Conservation (phyloP, 2,888 invertebrate species). For the Eupithecia insigniata region DNA sequence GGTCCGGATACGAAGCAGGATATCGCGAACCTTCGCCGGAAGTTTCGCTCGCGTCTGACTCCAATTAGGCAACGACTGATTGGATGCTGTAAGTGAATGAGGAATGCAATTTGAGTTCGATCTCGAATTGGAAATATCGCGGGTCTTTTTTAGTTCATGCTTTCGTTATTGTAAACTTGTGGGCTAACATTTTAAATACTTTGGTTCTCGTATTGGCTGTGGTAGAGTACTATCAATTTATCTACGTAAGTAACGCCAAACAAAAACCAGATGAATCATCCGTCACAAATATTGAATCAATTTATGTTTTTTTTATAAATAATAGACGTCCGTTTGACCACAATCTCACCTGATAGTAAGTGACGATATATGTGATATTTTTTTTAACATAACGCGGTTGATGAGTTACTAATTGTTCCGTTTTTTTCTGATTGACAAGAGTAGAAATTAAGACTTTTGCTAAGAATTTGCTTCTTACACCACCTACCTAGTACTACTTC, state of each 20-base stretch:
- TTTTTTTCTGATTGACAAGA: background rate
- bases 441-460: background rate
- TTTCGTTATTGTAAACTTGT: background rate
- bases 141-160: background rate
- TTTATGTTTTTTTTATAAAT: background rate
- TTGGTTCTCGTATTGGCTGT: background rate
- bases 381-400: background rate
- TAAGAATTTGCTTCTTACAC: background rate
- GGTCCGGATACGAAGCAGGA: constrained; percentile 69
- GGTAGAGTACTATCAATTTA: background rate
- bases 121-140: background rate
- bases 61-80: constrained; percentile 49
- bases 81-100: constrained; percentile 38
- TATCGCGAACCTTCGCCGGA: constrained; percentile 71
- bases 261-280: background rate
- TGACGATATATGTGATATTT: too few relatives aligned
- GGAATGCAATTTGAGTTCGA: constrained; percentile 30
- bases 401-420: background rate
- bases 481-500: background rate
- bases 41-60: constrained; percentile 63
- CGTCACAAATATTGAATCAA: background rate
- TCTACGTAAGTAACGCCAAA: background rate
- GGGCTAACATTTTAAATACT: background rate
- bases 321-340: too few relatives aligned
- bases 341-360: too few relatives aligned